Evolutionary conservation across 2,888 invertebrate genomes (phyloP).

Genomic region (Siphonodentalium dalli): DNA sequence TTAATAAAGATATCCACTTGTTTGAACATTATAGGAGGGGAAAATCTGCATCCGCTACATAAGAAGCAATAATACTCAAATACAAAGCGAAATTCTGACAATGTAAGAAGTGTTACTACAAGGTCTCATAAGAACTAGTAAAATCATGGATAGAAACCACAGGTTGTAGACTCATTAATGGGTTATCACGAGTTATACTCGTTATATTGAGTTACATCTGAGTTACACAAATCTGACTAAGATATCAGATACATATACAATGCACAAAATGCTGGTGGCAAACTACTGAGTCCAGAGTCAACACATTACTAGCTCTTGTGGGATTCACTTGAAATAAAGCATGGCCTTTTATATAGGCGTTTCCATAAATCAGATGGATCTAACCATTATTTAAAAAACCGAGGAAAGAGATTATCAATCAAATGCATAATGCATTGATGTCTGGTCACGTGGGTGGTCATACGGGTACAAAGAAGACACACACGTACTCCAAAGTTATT

Average conservation of each 20-base stretch:
- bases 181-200: too few species aligned
- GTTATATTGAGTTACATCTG: too few species aligned
- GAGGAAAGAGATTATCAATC: constrained; percentile 3
- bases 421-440: constrained; percentile 14
- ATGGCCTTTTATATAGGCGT: constrained; percentile 13
- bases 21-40: too few species aligned
- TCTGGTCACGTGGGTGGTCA: too few species aligned
- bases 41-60: too few species aligned
- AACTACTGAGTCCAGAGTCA: constrained; percentile 3
- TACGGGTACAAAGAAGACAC: constrained; percentile 17
- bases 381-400: constrained; percentile 1
- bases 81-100: too few species aligned
- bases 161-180: neutral
- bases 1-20: too few species aligned
- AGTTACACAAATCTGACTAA: too few species aligned
- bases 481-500: constrained; percentile 5
- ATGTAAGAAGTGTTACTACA: too few species aligned
- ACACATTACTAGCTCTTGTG: constrained; percentile 14
- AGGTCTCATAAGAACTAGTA: too few species aligned
- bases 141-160: neutral
- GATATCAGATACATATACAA: neutral
- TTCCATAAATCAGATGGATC: constrained; percentile 6
- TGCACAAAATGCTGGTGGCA: neutral
- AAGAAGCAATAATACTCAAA: too few species aligned
- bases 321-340: constrained; percentile 9